Percentiles rank a stretch among this genome's conserved stretches.
Conservation (phyloP, 1,140 invertebrate species). For the Pemphigus obesinymphae region DNA sequence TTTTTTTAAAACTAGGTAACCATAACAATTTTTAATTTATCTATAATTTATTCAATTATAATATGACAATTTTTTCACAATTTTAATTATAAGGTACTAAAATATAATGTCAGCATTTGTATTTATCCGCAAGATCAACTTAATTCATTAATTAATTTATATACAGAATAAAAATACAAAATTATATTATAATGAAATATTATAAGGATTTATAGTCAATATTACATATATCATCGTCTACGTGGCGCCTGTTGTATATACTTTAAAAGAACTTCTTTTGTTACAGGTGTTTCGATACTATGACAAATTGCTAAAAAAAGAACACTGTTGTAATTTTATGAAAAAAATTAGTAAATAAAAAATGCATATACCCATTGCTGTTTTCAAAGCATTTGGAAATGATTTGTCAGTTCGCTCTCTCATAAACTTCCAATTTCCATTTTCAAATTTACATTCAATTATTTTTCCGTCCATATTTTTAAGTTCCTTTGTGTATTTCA, state of each 20-base stretch:
- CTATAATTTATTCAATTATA: too few species aligned
- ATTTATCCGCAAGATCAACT: background rate
- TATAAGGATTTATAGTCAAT: background rate
- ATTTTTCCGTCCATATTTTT: conserved; percentile 87
- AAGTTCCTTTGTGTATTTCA: conserved; percentile 73
- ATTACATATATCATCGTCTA: background rate
- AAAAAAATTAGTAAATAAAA: background rate
- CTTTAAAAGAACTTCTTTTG: conserved; percentile 29
- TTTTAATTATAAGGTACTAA: too few species aligned
- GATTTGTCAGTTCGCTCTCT: conserved; percentile 95
- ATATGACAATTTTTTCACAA: too few species aligned
- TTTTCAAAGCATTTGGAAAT: conserved; percentile 83
- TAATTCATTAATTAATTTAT: background rate
- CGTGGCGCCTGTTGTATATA: conserved; percentile 3
- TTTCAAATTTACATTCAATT: conserved; percentile 84
- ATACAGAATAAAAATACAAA: background rate
- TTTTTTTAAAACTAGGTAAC: too few species aligned
- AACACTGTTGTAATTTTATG: background rate
- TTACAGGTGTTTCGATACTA: conserved; percentile 31
- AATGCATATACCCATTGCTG: conserved; percentile 55
- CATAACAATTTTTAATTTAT: too few species aligned
- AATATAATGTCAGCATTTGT: background rate
- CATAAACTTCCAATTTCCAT: conserved; percentile 86
- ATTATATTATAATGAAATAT: background rate
- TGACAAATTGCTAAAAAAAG: conserved; percentile 23